These are phyloP conservation scores for Sphinx pinastri DNA, from an alignment of 2,888 invertebrate species.

Conservation along the genomic window DNA sequence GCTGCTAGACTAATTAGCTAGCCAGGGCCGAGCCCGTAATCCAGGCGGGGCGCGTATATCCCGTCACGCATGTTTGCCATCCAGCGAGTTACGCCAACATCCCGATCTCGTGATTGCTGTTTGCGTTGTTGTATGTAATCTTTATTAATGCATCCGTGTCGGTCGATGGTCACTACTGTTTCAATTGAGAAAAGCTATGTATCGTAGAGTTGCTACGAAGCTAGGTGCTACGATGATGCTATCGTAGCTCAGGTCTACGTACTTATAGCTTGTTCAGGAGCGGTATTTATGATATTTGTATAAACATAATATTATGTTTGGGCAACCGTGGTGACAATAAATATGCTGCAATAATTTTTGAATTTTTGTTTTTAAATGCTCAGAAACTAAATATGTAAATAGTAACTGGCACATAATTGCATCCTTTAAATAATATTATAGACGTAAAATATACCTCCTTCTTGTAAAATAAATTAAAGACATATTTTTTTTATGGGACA, in stretches of 20 bases:
- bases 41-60: not conserved
- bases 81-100: not conserved
- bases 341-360: no score
- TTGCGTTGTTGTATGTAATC: slow-evolving; percentile 9
- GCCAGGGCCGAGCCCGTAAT: not conserved
- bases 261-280: no score
- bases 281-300: no score
- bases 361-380: no score
- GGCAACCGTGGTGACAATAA: no score
- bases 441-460: no score
- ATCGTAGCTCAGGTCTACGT: not conserved
- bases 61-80: not conserved
- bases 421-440: no score
- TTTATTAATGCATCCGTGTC: not conserved
- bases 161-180: not conserved
- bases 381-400: no score
- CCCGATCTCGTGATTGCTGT: slow-evolving; percentile 5
- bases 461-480: no score
- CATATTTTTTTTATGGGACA: no score
- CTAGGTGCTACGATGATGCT: not conserved
- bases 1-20: not conserved
- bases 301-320: no score
- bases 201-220: not conserved
- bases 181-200: not conserved
- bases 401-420: no score